Conservation (phyloP, 2,797 vertebrate species). For the Poecilia gillii region DNA sequence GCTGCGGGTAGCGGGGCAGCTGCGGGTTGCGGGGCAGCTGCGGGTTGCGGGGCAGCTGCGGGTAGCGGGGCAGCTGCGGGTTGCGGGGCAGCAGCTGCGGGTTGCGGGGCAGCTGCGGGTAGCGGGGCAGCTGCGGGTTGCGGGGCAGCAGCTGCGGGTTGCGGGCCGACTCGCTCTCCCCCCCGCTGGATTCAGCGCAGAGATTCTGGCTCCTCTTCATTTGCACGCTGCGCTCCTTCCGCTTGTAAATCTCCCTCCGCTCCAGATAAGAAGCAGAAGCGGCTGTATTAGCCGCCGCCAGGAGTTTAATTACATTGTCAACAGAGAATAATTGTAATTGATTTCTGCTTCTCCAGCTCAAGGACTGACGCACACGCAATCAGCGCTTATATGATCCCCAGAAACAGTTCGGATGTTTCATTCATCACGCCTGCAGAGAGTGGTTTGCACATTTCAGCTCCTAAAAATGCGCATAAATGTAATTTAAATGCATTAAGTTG, state of each 20-base stretch:
- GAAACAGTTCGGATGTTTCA: slow-evolving; percentile 1
- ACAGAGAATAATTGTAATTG: slow-evolving; percentile 95
- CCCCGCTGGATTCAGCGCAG: background rate
- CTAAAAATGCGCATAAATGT: background rate
- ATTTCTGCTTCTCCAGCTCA: slow-evolving; percentile 82
- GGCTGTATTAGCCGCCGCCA: slow-evolving; percentile 74
- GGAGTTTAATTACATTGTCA: slow-evolving; percentile 95
- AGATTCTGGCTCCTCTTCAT: slow-evolving; percentile 36
- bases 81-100: no score
- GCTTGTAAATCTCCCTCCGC: slow-evolving; percentile 76
- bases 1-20: no score
- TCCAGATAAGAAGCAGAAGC: slow-evolving; percentile 72
- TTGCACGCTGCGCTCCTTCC: slow-evolving; percentile 37
- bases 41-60: no score
- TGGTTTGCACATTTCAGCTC: background rate
- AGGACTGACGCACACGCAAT: slow-evolving; percentile 9
- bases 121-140: background rate
- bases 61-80: no score
- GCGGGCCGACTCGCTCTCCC: background rate
- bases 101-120: no score
- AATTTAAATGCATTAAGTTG: background rate
- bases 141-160: background rate
- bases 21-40: no score
- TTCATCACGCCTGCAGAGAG: background rate
- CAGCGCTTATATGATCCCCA: background rate